Percentiles rank a stretch among this genome's conserved stretches.
Evolutionary conservation across 2,888 invertebrate genomes (phyloP).

Genomic region (Eupithecia centaureata): DNA sequence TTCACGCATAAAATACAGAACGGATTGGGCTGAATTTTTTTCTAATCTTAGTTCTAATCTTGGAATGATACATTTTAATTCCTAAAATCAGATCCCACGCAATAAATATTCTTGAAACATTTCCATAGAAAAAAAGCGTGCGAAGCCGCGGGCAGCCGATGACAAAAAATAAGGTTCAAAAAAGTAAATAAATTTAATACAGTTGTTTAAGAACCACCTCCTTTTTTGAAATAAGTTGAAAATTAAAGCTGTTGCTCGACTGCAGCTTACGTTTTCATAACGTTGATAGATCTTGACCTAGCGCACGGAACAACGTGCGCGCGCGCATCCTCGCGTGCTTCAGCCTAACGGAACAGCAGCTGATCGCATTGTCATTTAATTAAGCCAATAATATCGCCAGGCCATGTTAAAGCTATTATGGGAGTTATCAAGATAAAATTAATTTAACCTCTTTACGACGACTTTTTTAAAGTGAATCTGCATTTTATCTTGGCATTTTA

Average conservation of each 20-base stretch:
- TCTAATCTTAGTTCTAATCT: too few species aligned
- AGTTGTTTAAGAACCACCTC: too few species aligned
- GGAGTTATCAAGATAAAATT: conserved; percentile 35
- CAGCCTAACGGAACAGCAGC: conserved; percentile 74
- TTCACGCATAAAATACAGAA: too few species aligned
- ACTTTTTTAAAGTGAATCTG: conserved; percentile 20
- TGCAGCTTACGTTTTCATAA: background rate
- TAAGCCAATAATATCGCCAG: conserved; percentile 58
- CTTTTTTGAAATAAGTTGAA: too few species aligned
- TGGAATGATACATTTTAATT: too few species aligned
- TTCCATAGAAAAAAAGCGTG: too few species aligned
- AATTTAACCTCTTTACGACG: conserved; percentile 22
- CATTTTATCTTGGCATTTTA: conserved; percentile 28
- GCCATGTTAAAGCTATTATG: conserved; percentile 27
- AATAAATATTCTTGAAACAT: too few species aligned
- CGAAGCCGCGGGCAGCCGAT: too few species aligned
- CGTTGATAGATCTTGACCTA: conserved; percentile 51
- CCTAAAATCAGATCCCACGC: too few species aligned
- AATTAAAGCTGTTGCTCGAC: conserved; percentile 1
- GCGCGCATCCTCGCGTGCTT: conserved; percentile 64
- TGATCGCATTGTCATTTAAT: conserved; percentile 75
- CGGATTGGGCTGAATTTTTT: too few species aligned
- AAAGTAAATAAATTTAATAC: too few species aligned
- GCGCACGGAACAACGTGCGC: conserved; percentile 50
- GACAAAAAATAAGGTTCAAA: too few species aligned